phyloP scores from a whole-genome alignment of 2,888 invertebrate genomes.

The Neelides folsomi region DNA sequence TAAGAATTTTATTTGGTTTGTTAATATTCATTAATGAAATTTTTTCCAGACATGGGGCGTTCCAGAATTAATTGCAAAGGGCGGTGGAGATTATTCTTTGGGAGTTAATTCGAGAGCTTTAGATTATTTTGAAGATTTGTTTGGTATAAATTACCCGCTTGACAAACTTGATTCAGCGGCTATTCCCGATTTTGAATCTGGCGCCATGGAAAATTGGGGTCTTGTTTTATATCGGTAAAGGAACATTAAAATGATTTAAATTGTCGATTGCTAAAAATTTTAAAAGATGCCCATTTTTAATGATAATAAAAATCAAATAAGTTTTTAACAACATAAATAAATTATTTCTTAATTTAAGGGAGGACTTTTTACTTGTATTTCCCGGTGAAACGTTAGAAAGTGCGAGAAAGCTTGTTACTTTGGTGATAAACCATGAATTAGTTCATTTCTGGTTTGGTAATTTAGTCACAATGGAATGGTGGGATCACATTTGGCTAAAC shows the following conservation, averaged over 20 bases:
- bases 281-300: not conserved
- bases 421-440: constrained; percentile 22
- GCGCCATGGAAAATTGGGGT: not conserved
- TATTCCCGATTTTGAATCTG: too few relatives aligned
- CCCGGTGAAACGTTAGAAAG: constrained; percentile 19
- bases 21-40: too few relatives aligned
- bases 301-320: too few relatives aligned
- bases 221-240: constrained; percentile 13
- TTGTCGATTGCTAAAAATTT: not conserved
- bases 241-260: not conserved
- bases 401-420: constrained; percentile 16
- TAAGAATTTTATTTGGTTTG: too few relatives aligned
- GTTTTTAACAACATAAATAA: too few relatives aligned
- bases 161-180: too few relatives aligned
- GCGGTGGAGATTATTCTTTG: too few relatives aligned
- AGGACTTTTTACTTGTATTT: constrained; percentile 21
- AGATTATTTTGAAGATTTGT: too few relatives aligned
- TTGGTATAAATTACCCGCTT: too few relatives aligned
- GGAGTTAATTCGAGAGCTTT: too few relatives aligned
- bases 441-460: constrained; percentile 15
- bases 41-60: too few relatives aligned
- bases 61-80: too few relatives aligned
- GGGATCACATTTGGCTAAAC: constrained; percentile 15
- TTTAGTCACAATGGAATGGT: constrained; percentile 24
- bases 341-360: constrained; percentile 1